Conservation (phyloP, 2,113 vertebrate genomes). For the Corythaeola cristata region DNA sequence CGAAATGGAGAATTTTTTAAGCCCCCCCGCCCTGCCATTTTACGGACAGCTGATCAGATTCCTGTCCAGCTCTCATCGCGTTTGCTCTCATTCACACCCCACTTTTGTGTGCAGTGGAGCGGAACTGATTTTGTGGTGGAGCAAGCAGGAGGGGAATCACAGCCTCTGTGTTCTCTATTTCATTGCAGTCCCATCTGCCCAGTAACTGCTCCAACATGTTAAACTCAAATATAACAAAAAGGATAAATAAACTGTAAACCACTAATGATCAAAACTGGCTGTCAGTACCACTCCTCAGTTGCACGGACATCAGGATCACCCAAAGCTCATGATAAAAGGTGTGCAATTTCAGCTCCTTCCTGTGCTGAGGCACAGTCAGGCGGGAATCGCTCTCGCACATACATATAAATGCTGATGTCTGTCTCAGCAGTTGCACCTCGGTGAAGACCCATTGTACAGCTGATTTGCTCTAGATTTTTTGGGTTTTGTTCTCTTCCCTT, state of each 20-base stretch:
- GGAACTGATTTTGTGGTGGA: background rate
- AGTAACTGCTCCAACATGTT: background rate
- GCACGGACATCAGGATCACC: background rate
- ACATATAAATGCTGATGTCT: background rate
- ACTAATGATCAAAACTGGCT: background rate
- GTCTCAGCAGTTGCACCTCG: background rate
- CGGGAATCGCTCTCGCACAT: fast-evolving
- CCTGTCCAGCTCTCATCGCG: background rate
- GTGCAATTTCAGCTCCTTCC: background rate
- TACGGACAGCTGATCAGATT: background rate
- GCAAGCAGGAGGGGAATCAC: background rate
- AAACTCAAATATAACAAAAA: background rate
- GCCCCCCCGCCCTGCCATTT: background rate
- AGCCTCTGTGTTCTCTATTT: background rate
- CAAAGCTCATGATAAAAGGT: background rate
- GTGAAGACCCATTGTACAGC: background rate
- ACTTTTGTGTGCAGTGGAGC: background rate
- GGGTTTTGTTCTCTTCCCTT: background rate
- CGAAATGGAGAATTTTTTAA: background rate
- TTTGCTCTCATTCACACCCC: background rate
- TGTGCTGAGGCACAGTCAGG: background rate
- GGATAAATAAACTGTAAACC: background rate
- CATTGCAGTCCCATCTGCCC: background rate
- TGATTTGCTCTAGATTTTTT: background rate
- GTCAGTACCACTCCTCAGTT: background rate